Conservation (phyloP, 1,140 invertebrate genomes). For the Laupala kohalensis region DNA sequence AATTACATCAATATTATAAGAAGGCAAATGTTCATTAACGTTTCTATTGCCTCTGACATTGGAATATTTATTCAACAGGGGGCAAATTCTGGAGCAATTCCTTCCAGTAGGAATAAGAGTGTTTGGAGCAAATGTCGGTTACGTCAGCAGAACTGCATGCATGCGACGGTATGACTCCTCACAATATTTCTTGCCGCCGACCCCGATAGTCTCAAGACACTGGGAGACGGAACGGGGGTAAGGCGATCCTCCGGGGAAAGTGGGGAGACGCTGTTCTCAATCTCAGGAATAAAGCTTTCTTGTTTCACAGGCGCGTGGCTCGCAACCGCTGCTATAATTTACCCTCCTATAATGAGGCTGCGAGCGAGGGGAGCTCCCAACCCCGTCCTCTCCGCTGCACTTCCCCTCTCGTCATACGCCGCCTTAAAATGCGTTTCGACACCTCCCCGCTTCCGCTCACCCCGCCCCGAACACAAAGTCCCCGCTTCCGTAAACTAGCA, state of each 20-base stretch:
- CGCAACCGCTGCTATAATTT: slow-evolving; percentile 10
- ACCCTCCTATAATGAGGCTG: slow-evolving; percentile 11
- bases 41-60: no score
- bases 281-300: slow-evolving; percentile 11
- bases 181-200: no score
- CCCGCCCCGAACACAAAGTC: neutral
- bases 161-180: no score
- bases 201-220: neutral
- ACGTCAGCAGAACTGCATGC: no score
- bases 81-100: no score
- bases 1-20: no score
- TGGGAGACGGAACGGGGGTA: neutral
- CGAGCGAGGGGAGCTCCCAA: neutral
- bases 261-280: neutral
- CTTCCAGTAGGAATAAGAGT: no score
- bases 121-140: no score
- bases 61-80: no score
- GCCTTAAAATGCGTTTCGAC: slow-evolving; percentile 9
- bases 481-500: slow-evolving; percentile 1
- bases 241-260: neutral
- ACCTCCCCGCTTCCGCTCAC: neutral
- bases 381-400: neutral
- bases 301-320: slow-evolving; percentile 10
- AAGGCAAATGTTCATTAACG: no score
- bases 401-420: neutral